Base-by-base conservation (phyloP, 35 echinoderm and acorn worm genomes). In the Acanthaster planci region DNA sequence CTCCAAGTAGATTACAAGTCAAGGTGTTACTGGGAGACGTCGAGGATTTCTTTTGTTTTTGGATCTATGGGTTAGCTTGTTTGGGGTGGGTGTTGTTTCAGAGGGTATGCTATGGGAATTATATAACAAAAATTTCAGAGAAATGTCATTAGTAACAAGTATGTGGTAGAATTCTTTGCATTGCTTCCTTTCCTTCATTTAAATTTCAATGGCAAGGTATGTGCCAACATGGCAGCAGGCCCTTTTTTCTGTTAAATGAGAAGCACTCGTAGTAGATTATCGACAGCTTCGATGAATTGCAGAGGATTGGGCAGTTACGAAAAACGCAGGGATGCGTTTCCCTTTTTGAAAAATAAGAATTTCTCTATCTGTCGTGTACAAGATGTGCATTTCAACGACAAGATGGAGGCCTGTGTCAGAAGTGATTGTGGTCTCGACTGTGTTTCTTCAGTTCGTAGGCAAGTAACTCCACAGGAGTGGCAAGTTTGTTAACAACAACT, bases 351-450 rank as follows among this genome's bases (percentile, higher is more conserved):
- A 42, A 60, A 22, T 39, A 88, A 81, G 78, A 52, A 80, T 14
- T 56, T 52, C 60, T 21, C 53, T 21, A 80, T 88, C 64, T 88
- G 56, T 88, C 64, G 78, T 37, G 29, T 88, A 36, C 76, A 88
- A 60, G 86, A 88, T 55, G 78, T 75, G 19, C 40, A 88, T 57
- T 54, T 51, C 51, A 77, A 35, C 0, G n/a, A 75, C 2, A 77
- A 76, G 8, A 50, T 86, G 27, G 60, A 77, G 64, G 37, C 32
- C 35, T 32, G 0, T 60, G 44, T 84, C 37, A 2, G 55, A 39
- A 26, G 8, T 12, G 40, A 84, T 60, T 84, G 82, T 52, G 55
- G 52, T 29, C 47, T 50, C 6, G 53, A 37, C 0, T 54, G 14
- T 10, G 31, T 84, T 36, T 64, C 64, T 8, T n/a, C n/a, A 55